Evolutionary conservation across 2,888 invertebrate genomes (phyloP), one percentile per base, ranked within the genome.

Genomic region (Acronicta alni): DNA sequence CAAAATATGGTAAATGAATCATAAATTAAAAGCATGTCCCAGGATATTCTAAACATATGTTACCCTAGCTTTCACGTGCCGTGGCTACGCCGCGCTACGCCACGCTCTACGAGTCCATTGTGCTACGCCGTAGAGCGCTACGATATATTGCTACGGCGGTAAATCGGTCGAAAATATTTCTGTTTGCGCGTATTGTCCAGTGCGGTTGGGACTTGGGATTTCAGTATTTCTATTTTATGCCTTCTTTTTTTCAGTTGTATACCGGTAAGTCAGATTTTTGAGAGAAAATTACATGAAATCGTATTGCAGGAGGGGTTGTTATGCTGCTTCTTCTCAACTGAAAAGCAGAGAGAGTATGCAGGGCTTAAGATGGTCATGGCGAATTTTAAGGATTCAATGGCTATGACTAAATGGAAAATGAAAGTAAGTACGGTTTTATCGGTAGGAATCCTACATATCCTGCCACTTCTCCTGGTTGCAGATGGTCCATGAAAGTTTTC

Each of bases 51-150:
- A 48, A 67, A 60, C 68, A 61, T 65, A 67, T 59, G 79, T 65
- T 57, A 67, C 80, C 71, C 79, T 80, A 80, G 66, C 63, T 46
- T 67, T 78, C 69, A 67, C 73, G 77, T 78, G 63, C 60, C 63
- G 77, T 72, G 66, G 76, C 75, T 73, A 76, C 77, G 69, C 54
- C 57, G 71, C 75, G 67, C 65, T 75, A 76, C 79, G 72, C 55
- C 69, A 71, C 74, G 81, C 67, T 75, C 84, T 79, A 79, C 82
- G 80, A 73, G 77, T 72, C 77, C 73, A 83, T 82, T 83, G 84
- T 83, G 80, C 85, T 86, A 86, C 87, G 80, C 57, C 78, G 83
- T 82, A 83, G 81, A 57, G 61, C 61, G 78, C 77, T 80, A 79
- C 77, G 77, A 80, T 75, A 79, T 77, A 82, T 82, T 72, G 73